Base-by-base conservation (phyloP, 2,113 vertebrate species). In the Grammomys dolichurus region DNA sequence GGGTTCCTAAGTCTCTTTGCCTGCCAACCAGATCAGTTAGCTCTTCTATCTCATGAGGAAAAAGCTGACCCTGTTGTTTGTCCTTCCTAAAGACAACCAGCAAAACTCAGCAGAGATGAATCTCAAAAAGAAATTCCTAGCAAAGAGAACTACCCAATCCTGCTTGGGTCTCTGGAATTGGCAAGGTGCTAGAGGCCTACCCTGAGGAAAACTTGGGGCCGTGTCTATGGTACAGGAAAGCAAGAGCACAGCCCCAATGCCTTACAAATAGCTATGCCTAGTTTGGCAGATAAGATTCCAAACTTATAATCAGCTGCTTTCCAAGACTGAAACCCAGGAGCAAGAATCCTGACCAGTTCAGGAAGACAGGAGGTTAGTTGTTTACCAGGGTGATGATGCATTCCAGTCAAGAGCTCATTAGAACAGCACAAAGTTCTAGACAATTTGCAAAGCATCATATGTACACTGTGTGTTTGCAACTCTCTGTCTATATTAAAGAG, bases 301-400 rank as follows among this genome's bases (percentile, higher is more conserved):
- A 48, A 51, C 89, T 81, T 77, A 82, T 31, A 87, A 90, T 87
- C 78, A 84, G 58, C 22, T 28, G 54, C 12, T 80, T 77, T 86
- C 13, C 60, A 88, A 51, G 40, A 60, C 51, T 54, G 40, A 60
- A 26, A n/a, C 19, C 5, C 17, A 77, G 16, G 10, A 3, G 1
- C 19, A 56, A 48, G 51, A 26, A 87, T 16, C 60, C 26, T 56
- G 31, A 36, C 7, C 51, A 24, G 24, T 93, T 96, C 17, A n/a
- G 20, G 7, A 80, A 90, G 31, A 43, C 16, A 40, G 75, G 33
- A 33, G 11, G 12, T 26, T 33, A 84, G 60, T 63, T 84, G 11
- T 77, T 78, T 46, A 16, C 7, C 60, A 78, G 19, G 76, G 22
- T 56, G 19, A 92, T 70, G 75, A 75, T 56, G 31, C 80, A 92